A percentile compares a stretch with the other conserved stretches of the same genome.
Evolutionary conservation across 2,113 vertebrate species (phyloP).

Genomic region (Azemiops feae): DNA sequence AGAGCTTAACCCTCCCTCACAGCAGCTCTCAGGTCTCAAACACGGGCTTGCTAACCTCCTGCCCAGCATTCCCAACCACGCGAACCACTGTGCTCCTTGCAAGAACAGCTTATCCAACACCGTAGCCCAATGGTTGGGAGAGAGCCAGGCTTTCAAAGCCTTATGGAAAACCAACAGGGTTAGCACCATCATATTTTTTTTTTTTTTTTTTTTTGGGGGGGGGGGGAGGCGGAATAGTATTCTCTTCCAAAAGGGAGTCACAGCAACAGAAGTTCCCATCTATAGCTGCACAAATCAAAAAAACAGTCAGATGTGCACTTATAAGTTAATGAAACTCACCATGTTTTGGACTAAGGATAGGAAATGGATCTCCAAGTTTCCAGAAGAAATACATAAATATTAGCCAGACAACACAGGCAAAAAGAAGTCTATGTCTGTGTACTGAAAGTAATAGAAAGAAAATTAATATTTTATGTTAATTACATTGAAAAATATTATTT

Average conservation of each 20-base stretch:
- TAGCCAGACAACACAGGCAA: slow-evolving; percentile 92
- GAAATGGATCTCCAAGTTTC: slow-evolving; percentile 97
- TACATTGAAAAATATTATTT: not conserved
- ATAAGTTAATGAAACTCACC: slow-evolving; percentile 72
- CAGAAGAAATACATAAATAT: slow-evolving; percentile 99
- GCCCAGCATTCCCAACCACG: too few species aligned
- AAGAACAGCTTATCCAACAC: not conserved
- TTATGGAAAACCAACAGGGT: not conserved
- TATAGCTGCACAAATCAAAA: not conserved
- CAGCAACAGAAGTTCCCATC: not conserved
- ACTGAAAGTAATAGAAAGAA: slow-evolving; percentile 68
- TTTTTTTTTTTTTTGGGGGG: not conserved
- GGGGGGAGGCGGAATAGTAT: not conserved
- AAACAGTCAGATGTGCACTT: not conserved
- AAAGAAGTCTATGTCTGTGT: slow-evolving; percentile 89
- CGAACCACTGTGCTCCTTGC: not conserved
- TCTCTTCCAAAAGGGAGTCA: not conserved
- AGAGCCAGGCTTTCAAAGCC: not conserved
- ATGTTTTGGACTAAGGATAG: slow-evolving; percentile 97
- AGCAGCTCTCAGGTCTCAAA: too few species aligned
- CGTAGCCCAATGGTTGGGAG: not conserved
- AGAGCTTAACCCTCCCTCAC: too few species aligned
- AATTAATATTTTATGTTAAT: not conserved
- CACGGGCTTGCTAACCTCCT: too few species aligned
- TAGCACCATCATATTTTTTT: not conserved